Conservation (phyloP, 2,113 vertebrate species). For the Arizona elegans region DNA sequence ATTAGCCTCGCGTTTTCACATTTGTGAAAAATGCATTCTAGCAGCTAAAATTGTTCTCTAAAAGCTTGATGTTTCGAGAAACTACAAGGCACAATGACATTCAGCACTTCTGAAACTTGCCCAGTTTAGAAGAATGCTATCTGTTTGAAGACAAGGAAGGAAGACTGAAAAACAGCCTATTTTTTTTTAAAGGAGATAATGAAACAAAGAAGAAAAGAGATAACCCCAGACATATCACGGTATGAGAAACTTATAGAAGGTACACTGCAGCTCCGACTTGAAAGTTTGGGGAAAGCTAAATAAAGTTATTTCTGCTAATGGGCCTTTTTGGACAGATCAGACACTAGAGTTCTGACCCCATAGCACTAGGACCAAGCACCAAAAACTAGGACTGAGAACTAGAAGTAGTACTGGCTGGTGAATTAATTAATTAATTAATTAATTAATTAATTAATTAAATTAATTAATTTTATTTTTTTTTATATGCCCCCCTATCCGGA, state of each 20-base stretch:
- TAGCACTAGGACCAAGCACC: not conserved
- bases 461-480: too few relatives aligned
- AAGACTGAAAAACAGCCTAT: not conserved
- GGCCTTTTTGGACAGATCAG: not conserved
- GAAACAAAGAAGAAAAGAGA: not conserved
- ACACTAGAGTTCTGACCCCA: not conserved
- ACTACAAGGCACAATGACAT: not conserved
- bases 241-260: not conserved
- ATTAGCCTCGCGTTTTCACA: not conserved
- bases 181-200: not conserved
- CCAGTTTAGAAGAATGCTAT: not conserved
- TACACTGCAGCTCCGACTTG: not conserved
- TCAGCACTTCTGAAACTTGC: not conserved
- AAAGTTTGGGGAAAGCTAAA: not conserved
- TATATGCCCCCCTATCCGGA: too few relatives aligned
- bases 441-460: too few relatives aligned
- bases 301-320: not conserved
- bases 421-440: not conserved
- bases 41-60: not conserved
- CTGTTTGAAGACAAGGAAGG: not conserved
- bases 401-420: not conserved
- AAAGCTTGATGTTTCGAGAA: not conserved
- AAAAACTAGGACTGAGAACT: not conserved
- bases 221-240: not conserved
- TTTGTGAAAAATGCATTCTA: not conserved